Conservation (phyloP, 1,140 invertebrate genomes). For the Hyles vespertilio region DNA sequence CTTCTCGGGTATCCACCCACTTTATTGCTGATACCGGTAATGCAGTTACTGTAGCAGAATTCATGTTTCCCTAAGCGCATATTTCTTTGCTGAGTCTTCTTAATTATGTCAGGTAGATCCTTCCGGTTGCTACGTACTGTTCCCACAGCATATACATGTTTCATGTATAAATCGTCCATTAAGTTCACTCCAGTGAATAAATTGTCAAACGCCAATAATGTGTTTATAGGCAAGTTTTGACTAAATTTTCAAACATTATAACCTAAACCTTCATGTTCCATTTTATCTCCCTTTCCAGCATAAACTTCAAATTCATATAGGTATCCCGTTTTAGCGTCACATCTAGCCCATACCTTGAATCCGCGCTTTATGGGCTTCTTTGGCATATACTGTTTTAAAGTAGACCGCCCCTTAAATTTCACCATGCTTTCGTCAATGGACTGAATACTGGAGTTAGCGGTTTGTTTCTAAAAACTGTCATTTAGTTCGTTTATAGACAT, state of each 20-base stretch:
- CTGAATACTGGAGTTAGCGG: conserved; percentile 13
- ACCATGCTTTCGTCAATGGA: conserved; percentile 31
- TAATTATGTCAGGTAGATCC: conserved; percentile 10
- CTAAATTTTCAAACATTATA: conserved; percentile 26
- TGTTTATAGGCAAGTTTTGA: conserved; percentile 15
- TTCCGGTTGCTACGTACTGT: conserved; percentile 17
- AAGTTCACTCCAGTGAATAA: conserved; percentile 17
- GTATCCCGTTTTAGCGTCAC: conserved; percentile 25
- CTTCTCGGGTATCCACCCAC: conserved; percentile 38
- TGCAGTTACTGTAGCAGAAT: conserved; percentile 31
- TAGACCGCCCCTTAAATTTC: conserved; percentile 35
- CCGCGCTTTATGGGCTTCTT: conserved; percentile 37
- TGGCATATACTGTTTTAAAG: conserved; percentile 40
- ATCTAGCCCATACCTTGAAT: conserved; percentile 29
- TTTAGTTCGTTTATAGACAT: conserved; percentile 26
- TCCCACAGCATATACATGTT: conserved; percentile 17
- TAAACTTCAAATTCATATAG: conserved; percentile 26
- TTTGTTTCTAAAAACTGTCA: conserved; percentile 23
- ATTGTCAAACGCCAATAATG: conserved; percentile 29
- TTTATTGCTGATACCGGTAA: conserved; percentile 35
- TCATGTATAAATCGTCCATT: conserved; percentile 19
- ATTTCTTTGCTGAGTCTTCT: conserved; percentile 7
- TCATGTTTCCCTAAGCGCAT: conserved; percentile 17
- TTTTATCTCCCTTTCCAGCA: conserved; percentile 20
- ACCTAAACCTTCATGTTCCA: conserved; percentile 26